phyloP scores from a whole-genome alignment of 2,888 invertebrate species.

The Caenorhabditis sp. region DNA sequence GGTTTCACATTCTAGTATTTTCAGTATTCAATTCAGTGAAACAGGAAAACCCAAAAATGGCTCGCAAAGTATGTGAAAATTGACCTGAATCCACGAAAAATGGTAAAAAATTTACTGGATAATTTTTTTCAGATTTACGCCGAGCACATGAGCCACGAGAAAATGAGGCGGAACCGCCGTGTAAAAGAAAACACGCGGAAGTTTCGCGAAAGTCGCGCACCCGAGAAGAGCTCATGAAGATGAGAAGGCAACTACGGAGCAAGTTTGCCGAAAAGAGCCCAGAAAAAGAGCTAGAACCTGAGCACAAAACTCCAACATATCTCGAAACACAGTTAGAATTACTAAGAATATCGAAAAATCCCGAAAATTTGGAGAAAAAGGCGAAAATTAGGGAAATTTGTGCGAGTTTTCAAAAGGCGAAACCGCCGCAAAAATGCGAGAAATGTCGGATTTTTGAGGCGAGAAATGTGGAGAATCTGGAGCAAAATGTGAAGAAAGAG shows the following conservation, averaged over 20 bases:
- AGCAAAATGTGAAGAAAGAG: slow-evolving; percentile 11
- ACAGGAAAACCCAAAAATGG: too few species aligned
- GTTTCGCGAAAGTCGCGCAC: not conserved
- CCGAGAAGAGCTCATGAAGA: not conserved
- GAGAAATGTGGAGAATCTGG: not conserved
- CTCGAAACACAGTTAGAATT: not conserved
- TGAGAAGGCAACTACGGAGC: not conserved
- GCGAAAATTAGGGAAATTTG: not conserved
- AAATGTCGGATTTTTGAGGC: not conserved
- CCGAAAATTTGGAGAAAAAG: not conserved
- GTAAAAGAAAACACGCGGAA: slow-evolving; percentile 14
- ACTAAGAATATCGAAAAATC: not conserved
- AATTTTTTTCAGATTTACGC: slow-evolving; percentile 8
- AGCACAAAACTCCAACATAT: not conserved
- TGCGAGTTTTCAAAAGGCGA: not conserved
- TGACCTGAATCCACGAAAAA: too few species aligned
- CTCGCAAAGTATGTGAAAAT: too few species aligned
- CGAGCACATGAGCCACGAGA: slow-evolving; percentile 1
- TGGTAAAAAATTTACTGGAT: not conserved
- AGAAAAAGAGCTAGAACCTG: not conserved
- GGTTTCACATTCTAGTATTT: too few species aligned
- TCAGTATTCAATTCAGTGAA: too few species aligned
- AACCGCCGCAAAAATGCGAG: not conserved
- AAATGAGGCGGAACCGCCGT: slow-evolving; percentile 11
- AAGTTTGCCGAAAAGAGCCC: not conserved